Conservation (phyloP, 2,797 vertebrate genomes). For the Sarcoramphus papa region DNA sequence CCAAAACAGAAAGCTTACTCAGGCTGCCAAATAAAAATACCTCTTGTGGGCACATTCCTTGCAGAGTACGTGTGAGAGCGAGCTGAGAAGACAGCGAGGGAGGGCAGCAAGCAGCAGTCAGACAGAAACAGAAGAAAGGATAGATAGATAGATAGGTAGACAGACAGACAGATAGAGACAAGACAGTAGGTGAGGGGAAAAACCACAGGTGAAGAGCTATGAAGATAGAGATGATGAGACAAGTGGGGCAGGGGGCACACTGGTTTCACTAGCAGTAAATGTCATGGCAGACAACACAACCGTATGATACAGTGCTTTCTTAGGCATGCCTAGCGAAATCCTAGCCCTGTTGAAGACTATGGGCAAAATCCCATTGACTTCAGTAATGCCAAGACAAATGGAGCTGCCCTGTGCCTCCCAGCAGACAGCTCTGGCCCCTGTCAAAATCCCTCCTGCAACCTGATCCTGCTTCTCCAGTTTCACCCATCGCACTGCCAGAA, state of each 20-base stretch:
- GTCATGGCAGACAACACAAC: neutral
- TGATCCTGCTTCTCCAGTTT: neutral
- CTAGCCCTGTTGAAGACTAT: neutral
- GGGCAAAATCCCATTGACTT: conserved; percentile 44
- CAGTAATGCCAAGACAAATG: neutral
- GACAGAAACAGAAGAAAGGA: neutral
- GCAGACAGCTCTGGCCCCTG: neutral
- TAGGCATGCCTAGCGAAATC: neutral
- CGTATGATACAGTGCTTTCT: neutral
- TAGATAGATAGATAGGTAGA: neutral
- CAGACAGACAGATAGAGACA: neutral
- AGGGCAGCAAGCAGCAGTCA: neutral
- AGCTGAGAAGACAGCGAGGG: neutral
- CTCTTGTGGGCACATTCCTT: conserved; percentile 50
- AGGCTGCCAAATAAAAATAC: conserved; percentile 54
- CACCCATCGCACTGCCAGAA: neutral
- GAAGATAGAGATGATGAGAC: neutral
- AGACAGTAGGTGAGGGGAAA: neutral
- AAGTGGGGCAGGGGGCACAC: neutral
- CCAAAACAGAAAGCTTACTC: conserved; percentile 45
- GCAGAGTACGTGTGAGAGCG: neutral
- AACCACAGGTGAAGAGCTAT: neutral
- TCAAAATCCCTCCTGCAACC: neutral
- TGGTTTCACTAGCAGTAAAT: neutral
- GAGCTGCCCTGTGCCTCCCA: neutral